Percentiles rank a stretch among this genome's conserved stretches.
Conservation (phyloP, 2,888 invertebrate genomes). For the Prosopocoilus inquinatus region DNA sequence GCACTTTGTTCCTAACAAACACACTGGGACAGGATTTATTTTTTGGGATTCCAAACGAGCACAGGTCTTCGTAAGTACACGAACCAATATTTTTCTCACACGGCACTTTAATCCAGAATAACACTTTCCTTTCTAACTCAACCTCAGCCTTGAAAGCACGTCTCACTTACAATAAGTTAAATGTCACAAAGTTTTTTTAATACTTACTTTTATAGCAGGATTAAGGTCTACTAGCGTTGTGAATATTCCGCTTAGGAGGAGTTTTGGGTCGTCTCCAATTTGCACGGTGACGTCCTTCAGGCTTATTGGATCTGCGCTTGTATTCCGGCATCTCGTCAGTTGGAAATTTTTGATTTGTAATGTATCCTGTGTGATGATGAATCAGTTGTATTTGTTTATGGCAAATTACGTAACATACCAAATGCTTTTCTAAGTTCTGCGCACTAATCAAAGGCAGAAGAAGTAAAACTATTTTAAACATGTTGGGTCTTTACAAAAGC, state of each 20-base stretch:
- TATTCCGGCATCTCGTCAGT: conserved; percentile 18
- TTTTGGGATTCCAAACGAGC: conserved; percentile 29
- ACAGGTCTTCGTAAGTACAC: conserved; percentile 33
- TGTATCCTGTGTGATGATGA: conserved; percentile 7
- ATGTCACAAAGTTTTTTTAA: not conserved
- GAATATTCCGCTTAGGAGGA: conserved; percentile 28
- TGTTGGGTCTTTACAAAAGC: too few species aligned
- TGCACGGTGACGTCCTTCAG: conserved; percentile 22
- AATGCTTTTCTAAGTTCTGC: too few species aligned
- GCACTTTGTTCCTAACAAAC: conserved; percentile 30
- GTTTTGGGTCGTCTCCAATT: conserved; percentile 13
- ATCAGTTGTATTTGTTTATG: too few species aligned
- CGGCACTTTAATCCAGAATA: conserved; percentile 33
- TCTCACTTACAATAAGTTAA: not conserved
- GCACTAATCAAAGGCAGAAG: too few species aligned
- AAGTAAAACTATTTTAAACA: too few species aligned
- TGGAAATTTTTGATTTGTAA: conserved; percentile 22
- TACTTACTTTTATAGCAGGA: conserved; percentile 29
- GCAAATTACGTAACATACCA: too few species aligned
- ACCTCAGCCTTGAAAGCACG: conserved; percentile 27
- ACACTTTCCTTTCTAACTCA: conserved; percentile 26
- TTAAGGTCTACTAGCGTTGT: conserved; percentile 23
- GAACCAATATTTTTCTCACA: conserved; percentile 34
- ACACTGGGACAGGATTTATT: conserved; percentile 28
- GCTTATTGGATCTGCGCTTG: conserved; percentile 15